Conservation (phyloP, 2,797 vertebrate species). For the Hoplostethus mediterraneus region DNA sequence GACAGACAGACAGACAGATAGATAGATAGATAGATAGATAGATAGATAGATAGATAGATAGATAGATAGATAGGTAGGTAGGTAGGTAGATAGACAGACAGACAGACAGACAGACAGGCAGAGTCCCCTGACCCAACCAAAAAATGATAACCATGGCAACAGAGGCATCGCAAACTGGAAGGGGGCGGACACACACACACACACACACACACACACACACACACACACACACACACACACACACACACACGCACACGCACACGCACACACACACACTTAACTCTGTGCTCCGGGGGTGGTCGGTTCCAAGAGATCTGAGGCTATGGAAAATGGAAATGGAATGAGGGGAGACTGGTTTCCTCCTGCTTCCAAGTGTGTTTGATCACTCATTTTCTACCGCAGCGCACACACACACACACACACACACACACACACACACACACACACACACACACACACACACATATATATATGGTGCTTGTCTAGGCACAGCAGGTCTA, state of each 20-base stretch:
- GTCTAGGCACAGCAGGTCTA: conserved; percentile 52
- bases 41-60: not conserved
- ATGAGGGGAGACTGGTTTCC: conserved; percentile 38
- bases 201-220: conserved; percentile 5
- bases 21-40: not conserved
- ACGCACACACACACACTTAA: conserved; percentile 20
- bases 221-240: conserved; percentile 10
- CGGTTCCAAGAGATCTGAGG: conserved; percentile 61
- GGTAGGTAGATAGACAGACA: conserved; percentile 1
- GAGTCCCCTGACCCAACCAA: conserved; percentile 17
- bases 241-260: conserved; percentile 18
- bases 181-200: not conserved
- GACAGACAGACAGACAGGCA: not conserved
- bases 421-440: conserved; percentile 11
- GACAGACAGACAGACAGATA: not conserved
- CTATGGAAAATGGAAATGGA: conserved; percentile 57
- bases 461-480: conserved; percentile 10
- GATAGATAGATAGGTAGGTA: not conserved
- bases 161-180: conserved; percentile 45
- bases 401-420: conserved; percentile 34
- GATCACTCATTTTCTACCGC: conserved; percentile 58
- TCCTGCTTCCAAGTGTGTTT: conserved; percentile 38
- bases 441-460: conserved; percentile 5
- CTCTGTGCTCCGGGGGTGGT: conserved; percentile 37
- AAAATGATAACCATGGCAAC: conserved; percentile 78